These are phyloP conservation scores for Microplitis demolitor DNA, from an alignment of 1,140 invertebrate genomes.

Conservation along the genomic window DNA sequence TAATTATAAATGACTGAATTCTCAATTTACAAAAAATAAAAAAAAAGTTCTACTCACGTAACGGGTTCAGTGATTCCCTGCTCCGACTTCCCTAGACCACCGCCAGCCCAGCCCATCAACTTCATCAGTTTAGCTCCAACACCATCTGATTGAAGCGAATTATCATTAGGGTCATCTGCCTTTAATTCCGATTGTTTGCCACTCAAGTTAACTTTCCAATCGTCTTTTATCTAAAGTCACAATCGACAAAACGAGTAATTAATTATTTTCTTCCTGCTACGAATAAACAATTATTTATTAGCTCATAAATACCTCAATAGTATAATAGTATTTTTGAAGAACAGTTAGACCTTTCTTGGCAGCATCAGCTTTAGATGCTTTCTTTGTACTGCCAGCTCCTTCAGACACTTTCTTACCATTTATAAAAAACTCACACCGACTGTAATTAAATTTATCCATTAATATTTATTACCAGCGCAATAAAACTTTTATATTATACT, in stretches of 20 bases:
- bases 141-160: slow-evolving; percentile 59
- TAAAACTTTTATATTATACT: neutral
- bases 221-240: slow-evolving; percentile 36
- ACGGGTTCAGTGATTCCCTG: slow-evolving; percentile 73
- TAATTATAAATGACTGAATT: neutral
- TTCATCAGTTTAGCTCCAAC: slow-evolving; percentile 75
- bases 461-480: neutral
- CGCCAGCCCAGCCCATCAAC: slow-evolving; percentile 82
- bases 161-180: slow-evolving; percentile 11
- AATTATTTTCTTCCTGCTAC: neutral
- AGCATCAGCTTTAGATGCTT: slow-evolving; percentile 58
- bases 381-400: slow-evolving; percentile 45
- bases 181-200: slow-evolving; percentile 26
- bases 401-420: slow-evolving; percentile 48
- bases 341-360: slow-evolving; percentile 49
- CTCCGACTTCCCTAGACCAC: slow-evolving; percentile 72
- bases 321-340: slow-evolving; percentile 61
- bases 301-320: slow-evolving; percentile 57
- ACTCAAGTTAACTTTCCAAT: slow-evolving; percentile 37
- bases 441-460: slow-evolving; percentile 31
- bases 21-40: no score
- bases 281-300: neutral
- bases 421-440: slow-evolving; percentile 45
- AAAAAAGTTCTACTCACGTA: slow-evolving; percentile 52
- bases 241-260: neutral